Evolutionary conservation across 2,113 vertebrate genomes (phyloP).

Genomic region (Felis catus): DNA sequence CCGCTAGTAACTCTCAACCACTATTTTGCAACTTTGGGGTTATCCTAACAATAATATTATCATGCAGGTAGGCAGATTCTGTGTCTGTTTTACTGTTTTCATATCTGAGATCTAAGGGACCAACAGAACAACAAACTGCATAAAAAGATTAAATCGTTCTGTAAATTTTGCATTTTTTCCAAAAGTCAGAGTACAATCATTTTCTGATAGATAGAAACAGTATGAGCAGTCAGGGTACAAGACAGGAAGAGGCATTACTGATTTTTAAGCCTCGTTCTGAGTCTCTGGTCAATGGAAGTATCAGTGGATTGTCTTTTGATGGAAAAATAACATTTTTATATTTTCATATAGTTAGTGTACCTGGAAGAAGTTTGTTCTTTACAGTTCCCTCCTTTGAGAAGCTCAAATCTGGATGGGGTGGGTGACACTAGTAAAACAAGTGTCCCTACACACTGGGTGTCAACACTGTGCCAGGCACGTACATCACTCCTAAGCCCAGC

Average conservation of each 20-base stretch:
- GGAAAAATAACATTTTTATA: not conserved
- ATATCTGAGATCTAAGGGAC: not conserved
- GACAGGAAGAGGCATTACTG: not conserved
- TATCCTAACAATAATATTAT: not conserved
- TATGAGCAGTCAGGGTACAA: not conserved
- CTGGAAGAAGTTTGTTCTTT: not conserved
- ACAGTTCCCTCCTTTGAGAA: not conserved
- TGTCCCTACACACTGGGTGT: no score
- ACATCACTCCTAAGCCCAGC: not conserved
- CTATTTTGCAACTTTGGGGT: constrained; percentile 17
- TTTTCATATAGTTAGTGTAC: not conserved
- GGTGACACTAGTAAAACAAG: not conserved
- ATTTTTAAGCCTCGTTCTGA: not conserved
- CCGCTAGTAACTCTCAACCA: not conserved
- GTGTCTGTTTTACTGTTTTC: constrained; percentile 33
- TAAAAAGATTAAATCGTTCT: constrained; percentile 1
- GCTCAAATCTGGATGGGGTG: not conserved
- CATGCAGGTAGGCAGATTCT: not conserved
- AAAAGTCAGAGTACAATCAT: not conserved
- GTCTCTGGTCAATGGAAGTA: not conserved
- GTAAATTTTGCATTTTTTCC: constrained; percentile 6
- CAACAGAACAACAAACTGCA: not conserved
- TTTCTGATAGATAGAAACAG: constrained; percentile 10
- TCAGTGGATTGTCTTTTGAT: constrained; percentile 4
- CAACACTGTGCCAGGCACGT: not conserved